Evolutionary conservation across 1,140 invertebrate genomes (phyloP).

Genomic region (Papilio polyxenes): DNA sequence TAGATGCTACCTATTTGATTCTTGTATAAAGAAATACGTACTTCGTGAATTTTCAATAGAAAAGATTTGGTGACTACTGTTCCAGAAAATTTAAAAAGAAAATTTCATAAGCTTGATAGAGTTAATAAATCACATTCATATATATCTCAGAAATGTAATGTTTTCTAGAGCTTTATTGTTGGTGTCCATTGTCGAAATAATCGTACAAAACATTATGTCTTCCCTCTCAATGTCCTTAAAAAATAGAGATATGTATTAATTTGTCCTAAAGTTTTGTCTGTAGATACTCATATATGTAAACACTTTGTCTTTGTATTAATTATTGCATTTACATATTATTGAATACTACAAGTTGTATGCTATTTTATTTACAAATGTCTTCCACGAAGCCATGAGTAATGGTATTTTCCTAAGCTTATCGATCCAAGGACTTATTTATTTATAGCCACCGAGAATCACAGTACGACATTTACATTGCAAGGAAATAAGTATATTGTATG

Average conservation of each 20-base stretch:
- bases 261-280: too few species aligned
- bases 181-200: too few species aligned
- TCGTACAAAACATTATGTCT: too few species aligned
- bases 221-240: too few species aligned
- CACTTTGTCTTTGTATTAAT: too few species aligned
- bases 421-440: constrained; percentile 18
- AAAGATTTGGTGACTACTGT: background rate
- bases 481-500: background rate
- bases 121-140: too few species aligned
- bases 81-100: background rate
- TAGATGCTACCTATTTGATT: background rate
- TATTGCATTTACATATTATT: background rate
- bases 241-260: too few species aligned
- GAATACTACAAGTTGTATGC: background rate
- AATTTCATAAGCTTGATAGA: too few species aligned
- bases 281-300: too few species aligned
- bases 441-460: background rate
- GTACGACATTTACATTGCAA: background rate
- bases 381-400: constrained; percentile 17
- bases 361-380: constrained; percentile 13
- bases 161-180: too few species aligned
- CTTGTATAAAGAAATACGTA: background rate
- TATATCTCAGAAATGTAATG: too few species aligned
- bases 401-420: constrained; percentile 15
- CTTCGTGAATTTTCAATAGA: background rate